These are phyloP conservation scores for Cerceris ruficornis DNA, from an alignment of 2,888 invertebrate genomes.

Conservation along the genomic window DNA sequence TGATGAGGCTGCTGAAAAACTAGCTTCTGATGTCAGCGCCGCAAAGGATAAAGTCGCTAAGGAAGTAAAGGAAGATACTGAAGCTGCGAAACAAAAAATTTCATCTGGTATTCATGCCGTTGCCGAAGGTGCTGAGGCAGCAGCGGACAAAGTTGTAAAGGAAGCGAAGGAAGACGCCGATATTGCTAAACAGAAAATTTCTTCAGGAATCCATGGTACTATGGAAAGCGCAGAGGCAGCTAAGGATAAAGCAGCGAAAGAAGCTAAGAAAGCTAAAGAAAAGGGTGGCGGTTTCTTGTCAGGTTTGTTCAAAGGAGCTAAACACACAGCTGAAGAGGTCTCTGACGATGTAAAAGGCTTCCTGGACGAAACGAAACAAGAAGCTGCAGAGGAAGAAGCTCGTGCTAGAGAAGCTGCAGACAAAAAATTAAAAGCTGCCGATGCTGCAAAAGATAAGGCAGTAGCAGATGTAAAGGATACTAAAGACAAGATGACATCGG, in stretches of 20 bases:
- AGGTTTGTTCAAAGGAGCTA: conserved; percentile 65
- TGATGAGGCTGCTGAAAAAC: background rate
- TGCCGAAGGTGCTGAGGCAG: conserved; percentile 47
- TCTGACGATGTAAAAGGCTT: conserved; percentile 79
- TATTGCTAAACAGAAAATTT: conserved; percentile 34
- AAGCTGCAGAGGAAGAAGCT: conserved; percentile 52
- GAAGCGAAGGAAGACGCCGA: conserved; percentile 46
- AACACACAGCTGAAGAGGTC: conserved; percentile 63
- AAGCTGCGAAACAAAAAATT: conserved; percentile 43
- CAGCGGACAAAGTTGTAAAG: conserved; percentile 44
- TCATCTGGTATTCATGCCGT: conserved; percentile 49
- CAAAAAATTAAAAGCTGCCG: conserved; percentile 53
- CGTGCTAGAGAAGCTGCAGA: conserved; percentile 20
- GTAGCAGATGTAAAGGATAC: conserved; percentile 59
- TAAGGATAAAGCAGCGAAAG: conserved; percentile 62
- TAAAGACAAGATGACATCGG: conserved; percentile 24
- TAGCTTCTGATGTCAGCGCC: background rate
- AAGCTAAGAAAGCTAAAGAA: conserved; percentile 59
- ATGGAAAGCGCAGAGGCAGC: conserved; percentile 54
- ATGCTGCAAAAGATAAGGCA: conserved; percentile 77
- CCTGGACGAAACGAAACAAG: conserved; percentile 62
- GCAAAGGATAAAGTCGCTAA: conserved; percentile 1
- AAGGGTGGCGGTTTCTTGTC: conserved; percentile 62
- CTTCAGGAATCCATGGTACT: conserved; percentile 47
- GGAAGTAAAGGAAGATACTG: conserved; percentile 39